A percentile compares a stretch with the other conserved stretches of the same genome.
phyloP scores from a whole-genome alignment of 2,888 invertebrate species.

The Eilema depressum region DNA sequence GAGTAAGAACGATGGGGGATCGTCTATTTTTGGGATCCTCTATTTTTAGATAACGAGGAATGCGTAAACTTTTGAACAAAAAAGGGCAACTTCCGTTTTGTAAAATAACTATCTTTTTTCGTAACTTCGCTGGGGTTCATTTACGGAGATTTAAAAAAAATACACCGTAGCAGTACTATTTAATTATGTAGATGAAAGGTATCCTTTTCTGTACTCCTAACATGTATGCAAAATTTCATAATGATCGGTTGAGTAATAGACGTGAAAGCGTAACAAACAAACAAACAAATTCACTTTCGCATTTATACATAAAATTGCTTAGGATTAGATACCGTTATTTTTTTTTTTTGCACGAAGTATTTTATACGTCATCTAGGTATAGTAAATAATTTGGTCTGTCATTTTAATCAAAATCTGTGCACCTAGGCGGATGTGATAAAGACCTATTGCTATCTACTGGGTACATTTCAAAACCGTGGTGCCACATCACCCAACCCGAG shows the following conservation, averaged over 20 bases:
- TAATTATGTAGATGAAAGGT: neutral
- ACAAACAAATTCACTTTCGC: neutral
- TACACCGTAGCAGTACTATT: no score
- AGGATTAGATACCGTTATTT: no score
- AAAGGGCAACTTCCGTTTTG: conserved; percentile 4
- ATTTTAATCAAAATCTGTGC: no score
- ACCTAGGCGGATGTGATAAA: no score
- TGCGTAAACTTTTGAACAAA: neutral
- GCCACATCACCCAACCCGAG: no score
- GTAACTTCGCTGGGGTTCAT: neutral
- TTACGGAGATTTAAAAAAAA: neutral
- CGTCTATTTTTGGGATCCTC: conserved; percentile 7
- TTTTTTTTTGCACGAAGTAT: no score
- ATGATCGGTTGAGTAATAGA: neutral
- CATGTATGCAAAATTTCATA: neutral
- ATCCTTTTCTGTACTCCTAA: neutral
- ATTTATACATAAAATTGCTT: neutral
- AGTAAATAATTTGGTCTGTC: no score
- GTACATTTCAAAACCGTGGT: no score
- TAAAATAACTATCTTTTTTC: neutral
- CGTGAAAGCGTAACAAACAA: neutral
- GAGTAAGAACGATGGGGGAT: neutral
- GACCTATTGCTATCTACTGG: no score
- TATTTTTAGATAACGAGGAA: conserved; percentile 8
- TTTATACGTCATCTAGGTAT: no score